A percentile compares a stretch with the other conserved stretches of the same genome.
phyloP scores from a whole-genome alignment of 2,797 vertebrate species.

The Trematomus bernacchii region DNA sequence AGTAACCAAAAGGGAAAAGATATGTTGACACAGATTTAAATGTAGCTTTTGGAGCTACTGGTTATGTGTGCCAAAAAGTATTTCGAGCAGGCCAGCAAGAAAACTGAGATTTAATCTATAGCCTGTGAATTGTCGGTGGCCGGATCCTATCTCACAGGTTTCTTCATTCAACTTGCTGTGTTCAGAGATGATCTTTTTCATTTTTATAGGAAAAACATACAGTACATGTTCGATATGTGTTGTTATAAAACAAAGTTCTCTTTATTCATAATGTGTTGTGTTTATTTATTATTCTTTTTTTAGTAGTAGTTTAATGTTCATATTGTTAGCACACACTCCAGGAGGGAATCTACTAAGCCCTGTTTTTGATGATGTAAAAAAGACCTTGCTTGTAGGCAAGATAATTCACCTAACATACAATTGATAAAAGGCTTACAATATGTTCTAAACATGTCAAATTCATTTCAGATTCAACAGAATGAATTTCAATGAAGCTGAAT shows the following conservation, averaged over 20 bases:
- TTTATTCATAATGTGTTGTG: not conserved
- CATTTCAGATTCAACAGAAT: not conserved
- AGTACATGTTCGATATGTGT: not conserved
- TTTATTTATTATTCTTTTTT: not conserved
- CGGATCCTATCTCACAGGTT: not conserved
- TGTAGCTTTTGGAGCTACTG: not conserved
- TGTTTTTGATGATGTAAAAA: not conserved
- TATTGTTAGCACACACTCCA: not conserved
- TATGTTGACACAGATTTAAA: not conserved
- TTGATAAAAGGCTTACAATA: not conserved
- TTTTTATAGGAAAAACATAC: not conserved
- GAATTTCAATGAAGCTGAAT: not conserved
- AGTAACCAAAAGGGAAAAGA: not conserved
- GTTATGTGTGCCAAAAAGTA: not conserved
- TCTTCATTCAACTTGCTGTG: not conserved
- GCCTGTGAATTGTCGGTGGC: not conserved
- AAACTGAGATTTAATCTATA: not conserved
- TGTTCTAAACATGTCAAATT: not conserved
- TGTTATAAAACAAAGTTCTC: conserved; percentile 1
- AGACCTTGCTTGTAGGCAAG: not conserved
- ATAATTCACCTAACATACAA: not conserved
- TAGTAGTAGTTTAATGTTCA: not conserved
- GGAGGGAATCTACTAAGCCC: not conserved
- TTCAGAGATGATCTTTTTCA: not conserved
- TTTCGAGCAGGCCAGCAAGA: not conserved